A percentile compares a stretch with the other conserved stretches of the same genome.
phyloP scores from a whole-genome alignment of 2,113 vertebrate genomes.

The Micronycteris hirsuta region DNA sequence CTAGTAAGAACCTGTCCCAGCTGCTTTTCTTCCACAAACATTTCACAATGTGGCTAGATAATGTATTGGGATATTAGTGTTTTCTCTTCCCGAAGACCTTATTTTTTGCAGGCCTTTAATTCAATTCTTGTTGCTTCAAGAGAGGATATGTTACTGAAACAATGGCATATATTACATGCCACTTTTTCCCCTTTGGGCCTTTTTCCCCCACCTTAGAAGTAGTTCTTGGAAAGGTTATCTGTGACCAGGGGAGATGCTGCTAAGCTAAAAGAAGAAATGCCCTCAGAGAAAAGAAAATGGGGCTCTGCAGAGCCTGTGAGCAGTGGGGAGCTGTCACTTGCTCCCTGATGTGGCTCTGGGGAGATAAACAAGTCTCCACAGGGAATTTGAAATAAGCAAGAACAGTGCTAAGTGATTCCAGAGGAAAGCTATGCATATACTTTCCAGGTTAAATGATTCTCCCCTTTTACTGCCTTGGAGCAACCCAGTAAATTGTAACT shows the following conservation, averaged over 20 bases:
- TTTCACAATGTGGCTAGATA: neutral
- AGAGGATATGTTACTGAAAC: neutral
- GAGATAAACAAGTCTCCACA: neutral
- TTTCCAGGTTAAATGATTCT: neutral
- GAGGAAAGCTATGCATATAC: neutral
- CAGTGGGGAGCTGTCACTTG: neutral
- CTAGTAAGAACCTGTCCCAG: neutral
- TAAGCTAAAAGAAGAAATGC: neutral
- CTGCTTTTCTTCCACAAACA: neutral
- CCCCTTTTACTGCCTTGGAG: neutral
- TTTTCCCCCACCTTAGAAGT: neutral
- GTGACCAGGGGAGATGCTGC: neutral
- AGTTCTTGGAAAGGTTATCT: neutral
- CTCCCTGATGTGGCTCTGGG: neutral
- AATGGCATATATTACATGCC: neutral
- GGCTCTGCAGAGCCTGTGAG: neutral
- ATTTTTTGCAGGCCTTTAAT: neutral
- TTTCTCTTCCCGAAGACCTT: neutral
- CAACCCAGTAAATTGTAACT: neutral
- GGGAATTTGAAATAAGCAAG: neutral
- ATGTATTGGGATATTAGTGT: neutral
- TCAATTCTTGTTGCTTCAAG: neutral
- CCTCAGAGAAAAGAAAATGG: neutral
- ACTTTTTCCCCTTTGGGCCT: neutral
- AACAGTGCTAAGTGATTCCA: neutral